Evolutionary conservation across 2,797 vertebrate species (phyloP).

Genomic region (Harpagifer antarcticus): DNA sequence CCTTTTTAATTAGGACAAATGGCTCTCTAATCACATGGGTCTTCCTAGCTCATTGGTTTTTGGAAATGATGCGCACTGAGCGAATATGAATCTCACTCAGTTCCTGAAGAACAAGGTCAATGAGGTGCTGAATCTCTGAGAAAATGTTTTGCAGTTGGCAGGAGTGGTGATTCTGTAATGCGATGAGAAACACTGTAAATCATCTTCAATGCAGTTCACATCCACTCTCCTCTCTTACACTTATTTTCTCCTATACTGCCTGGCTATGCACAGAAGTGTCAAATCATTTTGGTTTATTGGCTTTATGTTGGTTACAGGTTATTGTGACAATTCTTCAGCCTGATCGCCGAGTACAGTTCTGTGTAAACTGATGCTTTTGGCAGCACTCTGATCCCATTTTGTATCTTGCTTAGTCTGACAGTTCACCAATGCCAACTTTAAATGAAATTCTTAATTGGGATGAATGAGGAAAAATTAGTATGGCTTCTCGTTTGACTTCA

Average conservation of each 20-base stretch:
- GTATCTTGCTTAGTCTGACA: not conserved
- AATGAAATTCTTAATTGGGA: conserved; percentile 14
- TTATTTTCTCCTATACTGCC: not conserved
- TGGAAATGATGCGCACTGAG: conserved; percentile 5
- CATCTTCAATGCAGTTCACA: not conserved
- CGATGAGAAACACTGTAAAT: conserved; percentile 4
- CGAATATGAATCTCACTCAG: conserved; percentile 12
- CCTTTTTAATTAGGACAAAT: conserved; percentile 42
- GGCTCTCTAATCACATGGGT: not conserved
- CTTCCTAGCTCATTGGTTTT: conserved; percentile 3
- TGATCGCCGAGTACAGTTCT: not conserved
- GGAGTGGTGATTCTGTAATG: not conserved
- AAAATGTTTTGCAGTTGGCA: conserved; percentile 13
- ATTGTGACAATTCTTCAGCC: conserved; percentile 1
- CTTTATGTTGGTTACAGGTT: not conserved
- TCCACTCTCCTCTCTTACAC: not conserved
- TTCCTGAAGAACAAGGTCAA: conserved; percentile 15
- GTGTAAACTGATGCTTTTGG: conserved; percentile 4
- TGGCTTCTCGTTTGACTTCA: no score
- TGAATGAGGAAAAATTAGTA: not conserved
- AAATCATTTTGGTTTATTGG: not conserved
- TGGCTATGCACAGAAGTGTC: not conserved
- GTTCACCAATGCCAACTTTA: not conserved
- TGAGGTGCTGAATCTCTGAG: conserved; percentile 3
- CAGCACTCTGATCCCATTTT: conserved; percentile 8